Percentiles rank a stretch among this genome's conserved stretches.
phyloP scores from a whole-genome alignment of 2,888 invertebrate genomes.

The Sisyra nigra region DNA sequence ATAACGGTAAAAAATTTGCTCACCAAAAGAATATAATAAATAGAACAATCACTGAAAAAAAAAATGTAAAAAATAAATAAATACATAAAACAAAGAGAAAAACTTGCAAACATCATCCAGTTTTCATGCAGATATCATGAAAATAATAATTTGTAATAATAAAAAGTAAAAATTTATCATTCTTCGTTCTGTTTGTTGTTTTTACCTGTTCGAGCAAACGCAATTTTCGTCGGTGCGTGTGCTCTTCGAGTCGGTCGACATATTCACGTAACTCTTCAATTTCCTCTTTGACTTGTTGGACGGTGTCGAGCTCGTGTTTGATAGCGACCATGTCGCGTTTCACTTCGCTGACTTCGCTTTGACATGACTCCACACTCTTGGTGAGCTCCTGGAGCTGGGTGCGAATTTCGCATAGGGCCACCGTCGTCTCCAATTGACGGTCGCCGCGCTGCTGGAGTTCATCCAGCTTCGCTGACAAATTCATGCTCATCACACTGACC shows the following conservation, averaged over 20 bases:
- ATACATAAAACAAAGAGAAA: slow-evolving; percentile 1
- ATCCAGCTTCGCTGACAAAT: slow-evolving; percentile 86
- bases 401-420: slow-evolving; percentile 85
- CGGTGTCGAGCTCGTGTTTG: slow-evolving; percentile 84
- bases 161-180: background rate
- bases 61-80: background rate
- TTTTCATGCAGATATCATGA: background rate
- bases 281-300: slow-evolving; percentile 89
- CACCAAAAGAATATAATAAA: too few relatives aligned
- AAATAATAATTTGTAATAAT: background rate
- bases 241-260: slow-evolving; percentile 82
- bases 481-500: slow-evolving; percentile 96
- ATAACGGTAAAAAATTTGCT: too few relatives aligned
- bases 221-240: slow-evolving; percentile 77
- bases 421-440: slow-evolving; percentile 83
- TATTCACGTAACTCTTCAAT: slow-evolving; percentile 85
- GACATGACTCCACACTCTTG: slow-evolving; percentile 88
- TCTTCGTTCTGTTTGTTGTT: slow-evolving; percentile 1
- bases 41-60: background rate
- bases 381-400: slow-evolving; percentile 85
- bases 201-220: slow-evolving; percentile 82
- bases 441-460: slow-evolving; percentile 75
- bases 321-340: slow-evolving; percentile 92
- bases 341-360: slow-evolving; percentile 84
- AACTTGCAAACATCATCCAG: background rate